Evolutionary conservation across 2,113 vertebrate species (phyloP).

Genomic region (Nibea albiflora): DNA sequence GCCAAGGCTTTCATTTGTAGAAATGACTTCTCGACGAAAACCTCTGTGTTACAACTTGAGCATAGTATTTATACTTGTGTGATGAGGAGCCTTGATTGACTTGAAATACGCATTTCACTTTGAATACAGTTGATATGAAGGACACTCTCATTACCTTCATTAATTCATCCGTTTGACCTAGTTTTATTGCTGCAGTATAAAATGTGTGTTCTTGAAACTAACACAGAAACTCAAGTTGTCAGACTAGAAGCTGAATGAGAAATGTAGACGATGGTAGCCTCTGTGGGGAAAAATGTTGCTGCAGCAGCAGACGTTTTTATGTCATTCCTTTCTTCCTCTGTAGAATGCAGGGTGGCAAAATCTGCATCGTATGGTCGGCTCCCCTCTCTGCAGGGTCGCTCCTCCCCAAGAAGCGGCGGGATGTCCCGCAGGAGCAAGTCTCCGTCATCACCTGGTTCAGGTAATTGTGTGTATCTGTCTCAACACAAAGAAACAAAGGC

Average conservation of each 20-base stretch:
- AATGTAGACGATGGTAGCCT: no score
- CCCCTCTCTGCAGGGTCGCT: constrained; percentile 88
- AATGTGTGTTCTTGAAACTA: background rate
- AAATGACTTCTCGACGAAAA: background rate
- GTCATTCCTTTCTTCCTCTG: background rate
- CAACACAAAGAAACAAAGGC: background rate
- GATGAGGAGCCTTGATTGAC: background rate
- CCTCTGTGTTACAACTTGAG: background rate
- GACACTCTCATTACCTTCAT: background rate
- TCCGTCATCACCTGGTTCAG: constrained; percentile 94
- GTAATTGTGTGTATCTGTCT: constrained; percentile 73
- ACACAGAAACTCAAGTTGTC: background rate
- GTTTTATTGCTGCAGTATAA: background rate
- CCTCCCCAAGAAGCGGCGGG: constrained; percentile 89
- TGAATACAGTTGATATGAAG: constrained; percentile 5
- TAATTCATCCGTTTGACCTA: constrained; percentile 1
- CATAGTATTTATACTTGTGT: background rate
- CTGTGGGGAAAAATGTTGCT: background rate
- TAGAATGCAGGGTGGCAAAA: constrained; percentile 96
- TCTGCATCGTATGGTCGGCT: constrained; percentile 96
- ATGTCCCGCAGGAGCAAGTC: constrained; percentile 95
- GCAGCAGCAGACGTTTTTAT: background rate
- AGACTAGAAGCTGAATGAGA: background rate
- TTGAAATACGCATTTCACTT: background rate
- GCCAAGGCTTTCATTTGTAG: background rate